Conservation (phyloP, 1,140 invertebrate species). For the Elymnias hypermnestra region DNA sequence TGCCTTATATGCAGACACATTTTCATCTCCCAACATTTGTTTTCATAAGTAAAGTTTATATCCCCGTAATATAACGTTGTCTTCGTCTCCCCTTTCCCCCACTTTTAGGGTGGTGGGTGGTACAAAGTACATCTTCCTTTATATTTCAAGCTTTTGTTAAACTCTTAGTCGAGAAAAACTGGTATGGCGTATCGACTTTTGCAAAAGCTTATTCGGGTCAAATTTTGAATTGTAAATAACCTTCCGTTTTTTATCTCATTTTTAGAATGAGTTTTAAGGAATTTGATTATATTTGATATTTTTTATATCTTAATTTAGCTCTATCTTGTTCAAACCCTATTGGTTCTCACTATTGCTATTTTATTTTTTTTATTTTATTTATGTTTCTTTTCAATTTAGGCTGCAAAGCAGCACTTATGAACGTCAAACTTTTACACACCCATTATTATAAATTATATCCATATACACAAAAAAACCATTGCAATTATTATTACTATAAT, state of each 20-base stretch:
- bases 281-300: too few species aligned
- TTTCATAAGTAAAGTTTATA: slow-evolving; percentile 19
- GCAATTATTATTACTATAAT: too few species aligned
- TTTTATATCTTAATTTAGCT: too few species aligned
- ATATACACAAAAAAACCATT: too few species aligned
- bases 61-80: slow-evolving; percentile 15
- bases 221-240: slow-evolving; percentile 7
- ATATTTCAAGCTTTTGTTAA: slow-evolving; percentile 17
- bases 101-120: background rate
- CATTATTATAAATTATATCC: too few species aligned
- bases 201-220: slow-evolving; percentile 14
- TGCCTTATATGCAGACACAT: slow-evolving; percentile 7
- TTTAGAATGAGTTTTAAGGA: background rate
- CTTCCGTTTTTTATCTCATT: slow-evolving; percentile 1
- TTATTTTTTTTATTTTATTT: too few species aligned
- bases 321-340: too few species aligned
- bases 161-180: slow-evolving; percentile 21
- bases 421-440: too few species aligned
- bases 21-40: slow-evolving; percentile 16
- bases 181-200: slow-evolving; percentile 20
- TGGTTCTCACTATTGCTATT: too few species aligned
- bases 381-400: too few species aligned
- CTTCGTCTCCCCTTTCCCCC: background rate
- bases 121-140: slow-evolving; percentile 14
- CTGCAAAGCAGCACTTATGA: too few species aligned